These are phyloP conservation scores for Xenopus borealis DNA, from an alignment of 2,113 vertebrate genomes.

Conservation along the genomic window DNA sequence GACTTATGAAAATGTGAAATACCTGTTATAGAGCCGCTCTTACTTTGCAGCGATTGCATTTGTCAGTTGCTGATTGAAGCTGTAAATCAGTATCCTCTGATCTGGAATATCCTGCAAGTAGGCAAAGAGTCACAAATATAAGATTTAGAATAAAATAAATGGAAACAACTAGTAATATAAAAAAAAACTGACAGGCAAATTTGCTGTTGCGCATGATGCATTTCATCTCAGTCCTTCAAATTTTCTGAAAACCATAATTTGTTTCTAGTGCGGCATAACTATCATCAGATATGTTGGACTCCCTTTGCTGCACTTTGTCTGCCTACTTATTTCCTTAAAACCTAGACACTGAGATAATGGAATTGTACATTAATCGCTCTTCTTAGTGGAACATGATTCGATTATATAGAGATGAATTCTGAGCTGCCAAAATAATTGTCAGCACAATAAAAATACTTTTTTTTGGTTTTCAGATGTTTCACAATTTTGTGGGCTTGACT, in stretches of 20 bases:
- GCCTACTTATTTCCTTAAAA: conserved; percentile 55
- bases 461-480: too few relatives aligned
- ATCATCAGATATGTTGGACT: conserved; percentile 65
- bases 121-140: conserved; percentile 65
- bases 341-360: conserved; percentile 54
- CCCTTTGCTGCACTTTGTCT: conserved; percentile 64
- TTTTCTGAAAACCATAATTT: conserved; percentile 76
- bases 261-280: conserved; percentile 63
- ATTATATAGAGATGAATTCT: too few relatives aligned
- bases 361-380: conserved; percentile 46
- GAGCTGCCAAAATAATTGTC: too few relatives aligned
- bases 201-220: conserved; percentile 66
- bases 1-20: conserved; percentile 72
- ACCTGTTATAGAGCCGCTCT: conserved; percentile 65
- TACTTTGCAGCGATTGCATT: conserved; percentile 57
- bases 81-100: conserved; percentile 64
- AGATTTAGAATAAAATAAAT: conserved; percentile 72
- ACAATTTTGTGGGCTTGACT: too few relatives aligned
- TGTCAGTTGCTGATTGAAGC: conserved; percentile 65
- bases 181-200: conserved; percentile 73
- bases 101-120: conserved; percentile 62
- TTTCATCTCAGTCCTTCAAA: conserved; percentile 69
- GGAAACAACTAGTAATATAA: conserved; percentile 59
- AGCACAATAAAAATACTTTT: too few relatives aligned
- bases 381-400: conserved; percentile 6